Base-by-base conservation (phyloP, 2,113 vertebrate genomes). In the Pantherophis guttatus region DNA sequence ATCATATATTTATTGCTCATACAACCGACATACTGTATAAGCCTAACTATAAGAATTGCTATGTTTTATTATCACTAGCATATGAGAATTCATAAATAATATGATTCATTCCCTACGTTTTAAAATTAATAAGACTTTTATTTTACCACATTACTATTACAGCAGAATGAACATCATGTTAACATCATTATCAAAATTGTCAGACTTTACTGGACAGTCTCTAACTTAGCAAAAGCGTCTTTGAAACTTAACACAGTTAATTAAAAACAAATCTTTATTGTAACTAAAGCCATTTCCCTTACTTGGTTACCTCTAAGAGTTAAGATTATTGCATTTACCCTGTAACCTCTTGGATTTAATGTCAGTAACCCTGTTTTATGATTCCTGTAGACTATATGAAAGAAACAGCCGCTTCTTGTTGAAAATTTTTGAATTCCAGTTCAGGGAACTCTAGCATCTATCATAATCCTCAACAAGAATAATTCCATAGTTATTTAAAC, bases 1-100 rank as follows among this genome's bases (percentile, higher is more conserved):
- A 95, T 95, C 21, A 54, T 86, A 26, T 48, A 90, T 89, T 70
- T 85, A 26, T 90, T 53, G 57, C 26, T 89, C 55, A 50, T 52
- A 52, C 50, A 62, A 24, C 75, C 50, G 19, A 86, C 89, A 86
- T 81, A 39, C 52, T 90, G 50, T 86, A 62, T 21, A 39, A 39
- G 17, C 33, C 33, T 81, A 62, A 33, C 52, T 57, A 62, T 39
- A 62, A 90, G 29, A 53, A 53, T 90, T 93, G 48, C 75, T 90
- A 44, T 12, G 33, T 57, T 89, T 75, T 92, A 92, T 92, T 89
- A 85, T 58, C 24, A 48, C 3, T 39, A 57, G 85, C 59, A 33
- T 39, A 86, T 53, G 23, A 55, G 26, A 62, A 33, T 86, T 53
- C 44, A 62, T 93, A 52, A 86, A 62, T 86, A 86, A 86, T 62